phyloP scores from a whole-genome alignment of 1,140 invertebrate species.

The Bilobella aurantiaca region DNA sequence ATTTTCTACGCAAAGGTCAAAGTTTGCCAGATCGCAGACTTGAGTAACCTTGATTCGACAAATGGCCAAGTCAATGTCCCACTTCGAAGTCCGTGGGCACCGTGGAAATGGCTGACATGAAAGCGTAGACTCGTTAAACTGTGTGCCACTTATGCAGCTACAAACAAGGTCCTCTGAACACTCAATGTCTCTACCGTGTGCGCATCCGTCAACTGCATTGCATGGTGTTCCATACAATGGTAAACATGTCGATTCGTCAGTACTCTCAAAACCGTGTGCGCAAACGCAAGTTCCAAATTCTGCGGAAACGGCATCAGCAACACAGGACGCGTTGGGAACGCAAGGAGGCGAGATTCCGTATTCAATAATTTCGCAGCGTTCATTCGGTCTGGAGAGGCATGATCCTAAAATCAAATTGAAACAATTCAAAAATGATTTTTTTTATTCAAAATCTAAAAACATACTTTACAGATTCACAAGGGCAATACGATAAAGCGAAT shows the following conservation, averaged over 20 bases:
- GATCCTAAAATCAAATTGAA: not conserved
- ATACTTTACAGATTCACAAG: too few relatives aligned
- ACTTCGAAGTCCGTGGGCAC: not conserved
- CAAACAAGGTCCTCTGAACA: not conserved
- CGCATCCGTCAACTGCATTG: not conserved
- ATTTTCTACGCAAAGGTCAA: not conserved
- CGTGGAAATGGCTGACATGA: not conserved
- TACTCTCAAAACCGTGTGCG: not conserved
- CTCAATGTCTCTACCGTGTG: not conserved
- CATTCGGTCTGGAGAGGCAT: not conserved
- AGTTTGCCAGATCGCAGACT: not conserved
- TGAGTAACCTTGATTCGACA: not conserved
- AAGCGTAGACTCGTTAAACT: not conserved
- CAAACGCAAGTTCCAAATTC: not conserved
- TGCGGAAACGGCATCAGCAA: not conserved
- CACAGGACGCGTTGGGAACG: not conserved
- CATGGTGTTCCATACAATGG: not conserved
- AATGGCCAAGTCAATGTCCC: not conserved
- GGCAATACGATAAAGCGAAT: too few relatives aligned
- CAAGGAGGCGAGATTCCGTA: constrained; percentile 2
- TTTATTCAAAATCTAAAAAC: too few relatives aligned
- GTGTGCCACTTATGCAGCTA: not conserved
- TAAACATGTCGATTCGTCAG: not conserved
- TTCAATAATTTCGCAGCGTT: not conserved
- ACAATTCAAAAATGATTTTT: not conserved